Evolutionary conservation across 1,140 invertebrate species (phyloP), one percentile per base, ranked within the genome.

Genomic region (Samia ricini): DNA sequence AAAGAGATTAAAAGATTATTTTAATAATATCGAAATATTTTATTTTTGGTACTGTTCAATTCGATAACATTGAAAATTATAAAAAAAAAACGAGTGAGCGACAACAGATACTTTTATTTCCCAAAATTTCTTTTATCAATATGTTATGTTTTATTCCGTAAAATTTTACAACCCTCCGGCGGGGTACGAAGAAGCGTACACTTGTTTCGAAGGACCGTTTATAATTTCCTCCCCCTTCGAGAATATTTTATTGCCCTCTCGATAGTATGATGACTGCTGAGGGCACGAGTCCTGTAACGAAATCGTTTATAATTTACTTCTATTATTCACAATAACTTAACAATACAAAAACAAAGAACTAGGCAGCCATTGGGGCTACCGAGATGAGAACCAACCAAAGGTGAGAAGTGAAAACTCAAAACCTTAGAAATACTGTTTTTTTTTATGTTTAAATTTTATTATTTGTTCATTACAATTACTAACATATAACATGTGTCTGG

Each of bases 251-350:
- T 76, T 85, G 85, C 48, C 85, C 83, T 76, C 93, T 94, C 29
- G 94, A 93, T 8, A 97, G 93, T 65, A 96, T 96, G 20, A 96
- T 81, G 19, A 96, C 95, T 60, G 95, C 95, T 33, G 95, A 95
- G 57, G 95, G 95, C 29, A 95, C 95, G 63, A 96, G 86, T 77
- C 95, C 95, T 96, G 88, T 60, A 94, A 94, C 56, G 76, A 68
- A 74, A 10, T 29, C 56, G 57, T 56, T 52, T 60, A 67, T 52
- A 71, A 62, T 56, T 61, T 66, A 66, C 22, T 62, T 52, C 18
- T 59, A 59, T 18, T 24, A 2, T 36, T n/a, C n/a, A 33, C 4
- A 21, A 18, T 4, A 52, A 20, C 15, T 18, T 52, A 52, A 52
- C 20, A 20, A 52, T 21, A 18, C 2, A 21, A 52, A 3, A 52